These are phyloP conservation scores for Anhinga rufa DNA, from an alignment of 2,113 vertebrate species.

Conservation along the genomic window DNA sequence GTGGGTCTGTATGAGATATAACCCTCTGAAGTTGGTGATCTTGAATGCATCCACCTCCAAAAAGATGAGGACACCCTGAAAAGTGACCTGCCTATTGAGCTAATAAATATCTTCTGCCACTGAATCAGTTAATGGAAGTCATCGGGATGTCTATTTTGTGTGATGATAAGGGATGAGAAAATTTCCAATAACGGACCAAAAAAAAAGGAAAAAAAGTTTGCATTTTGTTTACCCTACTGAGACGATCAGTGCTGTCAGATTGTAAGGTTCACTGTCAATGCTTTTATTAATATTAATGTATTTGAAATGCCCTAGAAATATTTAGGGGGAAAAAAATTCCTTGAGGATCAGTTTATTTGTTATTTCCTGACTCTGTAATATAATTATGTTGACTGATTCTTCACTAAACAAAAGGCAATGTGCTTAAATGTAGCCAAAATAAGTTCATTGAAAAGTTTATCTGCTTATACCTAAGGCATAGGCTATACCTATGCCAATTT, in stretches of 20 bases:
- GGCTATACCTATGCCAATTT: no score
- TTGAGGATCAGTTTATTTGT: background rate
- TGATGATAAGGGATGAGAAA: background rate
- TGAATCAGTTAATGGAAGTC: background rate
- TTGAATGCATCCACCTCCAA: background rate
- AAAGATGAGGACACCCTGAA: background rate
- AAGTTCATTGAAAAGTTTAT: background rate
- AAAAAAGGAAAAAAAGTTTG: background rate
- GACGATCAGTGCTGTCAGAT: background rate
- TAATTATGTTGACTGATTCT: background rate
- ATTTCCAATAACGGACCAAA: background rate
- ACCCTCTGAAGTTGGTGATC: background rate
- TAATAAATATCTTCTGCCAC: background rate
- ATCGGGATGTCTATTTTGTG: background rate
- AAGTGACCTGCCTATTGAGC: background rate
- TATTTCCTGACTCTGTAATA: background rate
- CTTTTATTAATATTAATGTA: background rate
- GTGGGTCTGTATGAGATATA: background rate
- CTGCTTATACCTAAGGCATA: background rate
- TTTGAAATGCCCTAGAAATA: background rate
- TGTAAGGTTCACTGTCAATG: background rate
- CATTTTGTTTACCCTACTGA: background rate
- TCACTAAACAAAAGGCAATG: background rate
- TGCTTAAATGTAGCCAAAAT: background rate
- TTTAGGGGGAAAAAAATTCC: background rate